phyloP scores from a whole-genome alignment of 2,797 vertebrate genomes.

The Synaphobranchus kaupii region DNA sequence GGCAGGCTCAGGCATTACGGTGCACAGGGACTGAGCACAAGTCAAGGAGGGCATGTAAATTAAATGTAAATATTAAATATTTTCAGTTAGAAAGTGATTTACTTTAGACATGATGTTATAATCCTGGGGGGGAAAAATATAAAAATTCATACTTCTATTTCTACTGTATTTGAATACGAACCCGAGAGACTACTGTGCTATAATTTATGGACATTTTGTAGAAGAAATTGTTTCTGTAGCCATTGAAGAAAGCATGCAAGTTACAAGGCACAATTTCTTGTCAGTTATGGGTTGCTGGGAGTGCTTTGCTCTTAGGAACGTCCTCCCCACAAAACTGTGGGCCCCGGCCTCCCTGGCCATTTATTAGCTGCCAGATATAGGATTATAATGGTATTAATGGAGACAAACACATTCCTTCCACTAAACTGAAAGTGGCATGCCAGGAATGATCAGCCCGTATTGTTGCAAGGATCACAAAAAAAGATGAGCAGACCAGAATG shows the following conservation, averaged over 20 bases:
- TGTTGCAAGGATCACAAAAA: constrained; percentile 31
- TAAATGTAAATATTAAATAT: not conserved
- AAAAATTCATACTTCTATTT: not conserved
- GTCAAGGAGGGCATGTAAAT: not conserved
- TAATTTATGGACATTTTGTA: not conserved
- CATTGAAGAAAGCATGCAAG: not conserved
- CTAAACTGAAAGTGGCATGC: constrained; percentile 34
- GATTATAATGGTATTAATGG: constrained; percentile 38
- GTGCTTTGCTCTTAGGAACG: not conserved
- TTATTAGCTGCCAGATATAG: constrained; percentile 25
- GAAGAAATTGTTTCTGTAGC: not conserved
- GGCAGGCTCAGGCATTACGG: not conserved
- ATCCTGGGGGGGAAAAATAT: not conserved
- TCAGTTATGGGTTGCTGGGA: not conserved
- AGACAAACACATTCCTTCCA: constrained; percentile 38
- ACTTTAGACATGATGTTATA: not conserved
- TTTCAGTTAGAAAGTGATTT: not conserved
- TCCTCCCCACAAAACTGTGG: constrained; percentile 4
- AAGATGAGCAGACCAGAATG: constrained; percentile 30
- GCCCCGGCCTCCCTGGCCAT: constrained; percentile 21
- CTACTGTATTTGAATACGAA: not conserved
- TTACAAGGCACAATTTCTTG: not conserved
- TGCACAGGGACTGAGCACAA: not conserved
- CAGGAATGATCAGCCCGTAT: constrained; percentile 31
- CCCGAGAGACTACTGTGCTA: not conserved